phyloP scores from a whole-genome alignment of 1,140 invertebrate genomes.

The Drosophila seguyi region DNA sequence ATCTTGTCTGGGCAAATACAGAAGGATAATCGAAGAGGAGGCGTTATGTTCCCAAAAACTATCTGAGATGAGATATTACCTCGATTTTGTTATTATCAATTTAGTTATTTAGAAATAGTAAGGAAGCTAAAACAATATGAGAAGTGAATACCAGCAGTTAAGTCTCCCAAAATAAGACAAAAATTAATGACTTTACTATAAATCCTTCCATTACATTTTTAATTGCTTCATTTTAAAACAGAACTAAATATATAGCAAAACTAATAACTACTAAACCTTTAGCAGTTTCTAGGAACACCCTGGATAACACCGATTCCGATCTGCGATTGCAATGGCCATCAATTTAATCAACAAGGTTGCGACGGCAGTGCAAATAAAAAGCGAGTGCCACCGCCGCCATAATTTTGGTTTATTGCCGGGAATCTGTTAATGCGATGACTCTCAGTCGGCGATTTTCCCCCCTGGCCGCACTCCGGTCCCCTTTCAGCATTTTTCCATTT shows the following conservation, averaged over 20 bases:
- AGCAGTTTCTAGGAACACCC: slow-evolving; percentile 7
- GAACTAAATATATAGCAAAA: background rate
- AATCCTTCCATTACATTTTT: no score
- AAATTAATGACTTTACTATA: no score
- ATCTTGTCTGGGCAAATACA: slow-evolving; percentile 49
- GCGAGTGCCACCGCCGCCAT: slow-evolving; percentile 49
- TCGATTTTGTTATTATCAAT: background rate
- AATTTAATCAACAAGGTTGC: slow-evolving; percentile 77
- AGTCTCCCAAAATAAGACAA: background rate
- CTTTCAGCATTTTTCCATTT: background rate
- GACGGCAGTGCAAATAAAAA: slow-evolving; percentile 67
- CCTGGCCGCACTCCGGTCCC: background rate
- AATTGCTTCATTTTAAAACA: background rate
- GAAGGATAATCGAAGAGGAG: background rate
- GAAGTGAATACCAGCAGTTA: no score
- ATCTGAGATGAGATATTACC: background rate
- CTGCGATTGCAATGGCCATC: slow-evolving; percentile 65
- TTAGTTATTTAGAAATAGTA: background rate
- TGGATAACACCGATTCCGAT: slow-evolving; percentile 15
- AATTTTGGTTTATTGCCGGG: slow-evolving; percentile 77
- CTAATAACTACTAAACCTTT: background rate
- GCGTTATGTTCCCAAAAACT: slow-evolving; percentile 2
- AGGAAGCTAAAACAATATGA: background rate
- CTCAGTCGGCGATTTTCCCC: slow-evolving; percentile 22
- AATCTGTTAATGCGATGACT: slow-evolving; percentile 79